These are phyloP conservation scores for Ceratina calcarata DNA, from an alignment of 1,140 invertebrate species.

Conservation along the genomic window DNA sequence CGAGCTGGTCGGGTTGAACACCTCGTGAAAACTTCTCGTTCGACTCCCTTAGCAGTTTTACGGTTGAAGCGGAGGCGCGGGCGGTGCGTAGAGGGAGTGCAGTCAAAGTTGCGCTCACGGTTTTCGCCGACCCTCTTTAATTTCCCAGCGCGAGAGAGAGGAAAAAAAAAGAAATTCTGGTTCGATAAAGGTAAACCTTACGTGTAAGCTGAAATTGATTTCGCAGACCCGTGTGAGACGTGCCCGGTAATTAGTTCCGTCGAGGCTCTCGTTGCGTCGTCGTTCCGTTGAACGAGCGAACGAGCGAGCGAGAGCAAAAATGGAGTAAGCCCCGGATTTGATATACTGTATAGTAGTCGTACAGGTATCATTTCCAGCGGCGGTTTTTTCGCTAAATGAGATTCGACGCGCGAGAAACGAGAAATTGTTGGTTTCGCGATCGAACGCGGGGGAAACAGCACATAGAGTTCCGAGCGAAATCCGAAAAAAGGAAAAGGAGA, in stretches of 20 bases:
- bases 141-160: neutral
- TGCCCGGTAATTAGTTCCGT: constrained; percentile 44
- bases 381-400: constrained; percentile 15
- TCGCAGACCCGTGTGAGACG: constrained; percentile 24
- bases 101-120: neutral
- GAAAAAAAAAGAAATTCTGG: neutral
- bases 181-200: constrained; percentile 36
- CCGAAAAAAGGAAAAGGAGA: neutral
- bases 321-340: neutral
- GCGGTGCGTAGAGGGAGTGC: too few relatives aligned
- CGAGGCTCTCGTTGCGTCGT: constrained; percentile 4
- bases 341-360: too few relatives aligned
- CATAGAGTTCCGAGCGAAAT: constrained; percentile 12
- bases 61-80: too few relatives aligned
- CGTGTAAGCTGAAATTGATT: constrained; percentile 28
- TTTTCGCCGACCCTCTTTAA: neutral
- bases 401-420: constrained; percentile 11
- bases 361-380: neutral
- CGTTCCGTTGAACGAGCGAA: neutral
- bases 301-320: neutral
- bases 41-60: too few relatives aligned
- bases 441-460: neutral
- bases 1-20: too few relatives aligned
- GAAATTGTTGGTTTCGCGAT: constrained; percentile 21
- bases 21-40: too few relatives aligned